Percentiles rank a stretch among this genome's conserved stretches.
phyloP scores from a whole-genome alignment of 2,888 invertebrate species.

The Chrysomela aeneicollis region DNA sequence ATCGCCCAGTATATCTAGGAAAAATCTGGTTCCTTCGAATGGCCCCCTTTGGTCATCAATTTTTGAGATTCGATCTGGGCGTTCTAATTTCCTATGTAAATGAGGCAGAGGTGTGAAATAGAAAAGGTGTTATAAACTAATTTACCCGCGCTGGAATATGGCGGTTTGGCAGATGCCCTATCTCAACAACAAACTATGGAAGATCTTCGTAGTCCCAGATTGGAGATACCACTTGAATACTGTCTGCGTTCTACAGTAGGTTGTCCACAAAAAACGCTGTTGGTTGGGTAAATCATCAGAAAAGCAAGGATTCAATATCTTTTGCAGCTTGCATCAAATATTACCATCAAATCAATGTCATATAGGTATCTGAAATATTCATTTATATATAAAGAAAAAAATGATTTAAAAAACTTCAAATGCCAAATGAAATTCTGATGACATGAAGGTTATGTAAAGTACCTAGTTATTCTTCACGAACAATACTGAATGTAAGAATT shows the following conservation, averaged over 20 bases:
- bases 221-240: background rate
- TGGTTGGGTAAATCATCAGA: no score
- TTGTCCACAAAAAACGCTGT: background rate
- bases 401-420: no score
- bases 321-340: no score
- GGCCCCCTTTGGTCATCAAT: constrained; percentile 18
- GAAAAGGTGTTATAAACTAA: constrained; percentile 7
- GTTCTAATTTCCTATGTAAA: constrained; percentile 48
- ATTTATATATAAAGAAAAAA: no score
- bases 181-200: background rate
- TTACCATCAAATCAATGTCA: no score
- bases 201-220: background rate
- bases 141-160: background rate
- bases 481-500: no score
- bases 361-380: no score
- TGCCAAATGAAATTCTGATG: no score
- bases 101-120: constrained; percentile 46
- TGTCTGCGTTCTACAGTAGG: background rate
- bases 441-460: no score
- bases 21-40: constrained; percentile 14
- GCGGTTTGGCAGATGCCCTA: constrained; percentile 1
- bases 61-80: constrained; percentile 26
- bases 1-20: background rate
- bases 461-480: no score
- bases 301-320: no score